These are phyloP conservation scores for Bombus superbus DNA, from an alignment of 1,140 invertebrate species.

Conservation along the genomic window DNA sequence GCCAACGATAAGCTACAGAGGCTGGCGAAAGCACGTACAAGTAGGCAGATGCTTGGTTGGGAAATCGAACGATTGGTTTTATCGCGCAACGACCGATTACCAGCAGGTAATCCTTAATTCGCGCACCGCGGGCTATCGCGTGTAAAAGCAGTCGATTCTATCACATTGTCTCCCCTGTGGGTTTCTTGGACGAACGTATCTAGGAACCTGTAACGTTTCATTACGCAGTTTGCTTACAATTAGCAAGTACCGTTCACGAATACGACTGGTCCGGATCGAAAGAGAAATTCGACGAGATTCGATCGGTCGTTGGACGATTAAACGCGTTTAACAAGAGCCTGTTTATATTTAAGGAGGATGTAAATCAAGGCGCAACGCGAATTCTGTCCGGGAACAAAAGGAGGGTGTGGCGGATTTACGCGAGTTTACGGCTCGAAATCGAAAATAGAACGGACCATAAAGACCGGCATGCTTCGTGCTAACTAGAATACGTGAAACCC, in stretches of 20 bases:
- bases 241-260: not conserved
- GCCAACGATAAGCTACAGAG: too few relatives aligned
- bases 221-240: too few relatives aligned
- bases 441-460: constrained; percentile 48
- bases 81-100: too few relatives aligned
- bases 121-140: too few relatives aligned
- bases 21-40: too few relatives aligned
- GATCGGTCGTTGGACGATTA: not conserved
- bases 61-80: too few relatives aligned
- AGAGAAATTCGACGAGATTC: not conserved
- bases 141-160: too few relatives aligned
- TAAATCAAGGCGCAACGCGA: constrained; percentile 37
- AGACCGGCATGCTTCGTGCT: constrained; percentile 1
- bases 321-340: not conserved
- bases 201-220: too few relatives aligned
- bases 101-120: too few relatives aligned
- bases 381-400: constrained; percentile 41
- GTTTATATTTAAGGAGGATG: constrained; percentile 41
- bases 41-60: too few relatives aligned
- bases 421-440: constrained; percentile 48
- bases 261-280: not conserved
- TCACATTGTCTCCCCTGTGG: too few relatives aligned
- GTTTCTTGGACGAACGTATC: too few relatives aligned
- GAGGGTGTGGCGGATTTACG: constrained; percentile 47
- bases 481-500: constrained; percentile 35